phyloP scores from a whole-genome alignment of 2,113 vertebrate species.

The Leucopsar rothschildi region DNA sequence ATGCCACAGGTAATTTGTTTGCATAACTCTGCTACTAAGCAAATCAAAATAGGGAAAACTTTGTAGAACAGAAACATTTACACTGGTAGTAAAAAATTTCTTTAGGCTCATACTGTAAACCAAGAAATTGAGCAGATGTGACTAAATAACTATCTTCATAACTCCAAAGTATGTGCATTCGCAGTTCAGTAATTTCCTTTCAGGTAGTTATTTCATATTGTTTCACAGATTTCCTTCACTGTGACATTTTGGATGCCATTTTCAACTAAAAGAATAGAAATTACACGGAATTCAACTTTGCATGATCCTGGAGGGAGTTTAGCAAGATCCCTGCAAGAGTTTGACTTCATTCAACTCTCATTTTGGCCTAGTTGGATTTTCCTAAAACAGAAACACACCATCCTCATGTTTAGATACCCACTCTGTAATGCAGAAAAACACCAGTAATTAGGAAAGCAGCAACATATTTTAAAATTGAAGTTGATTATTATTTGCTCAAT shows the following conservation, averaged over 20 bases:
- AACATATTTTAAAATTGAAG: background rate
- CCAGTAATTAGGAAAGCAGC: background rate
- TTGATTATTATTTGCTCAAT: background rate
- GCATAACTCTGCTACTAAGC: background rate
- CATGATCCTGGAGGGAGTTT: background rate
- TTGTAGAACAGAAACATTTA: background rate
- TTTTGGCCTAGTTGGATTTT: background rate
- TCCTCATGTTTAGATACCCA: background rate
- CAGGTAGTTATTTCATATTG: background rate
- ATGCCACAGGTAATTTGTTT: background rate
- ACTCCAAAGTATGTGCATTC: background rate
- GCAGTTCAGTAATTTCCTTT: background rate
- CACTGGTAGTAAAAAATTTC: background rate
- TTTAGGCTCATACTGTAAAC: background rate
- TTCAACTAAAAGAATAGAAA: background rate
- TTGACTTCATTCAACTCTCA: background rate
- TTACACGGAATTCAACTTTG: background rate
- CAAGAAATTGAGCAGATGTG: background rate
- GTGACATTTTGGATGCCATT: background rate
- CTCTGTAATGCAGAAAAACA: background rate
- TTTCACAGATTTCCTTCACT: background rate
- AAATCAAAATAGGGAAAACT: background rate
- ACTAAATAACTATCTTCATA: background rate
- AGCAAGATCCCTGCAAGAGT: background rate
- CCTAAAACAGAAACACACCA: background rate